These are phyloP conservation scores for Drosophila baimaii DNA, from an alignment of 1,140 invertebrate genomes.

Conservation along the genomic window DNA sequence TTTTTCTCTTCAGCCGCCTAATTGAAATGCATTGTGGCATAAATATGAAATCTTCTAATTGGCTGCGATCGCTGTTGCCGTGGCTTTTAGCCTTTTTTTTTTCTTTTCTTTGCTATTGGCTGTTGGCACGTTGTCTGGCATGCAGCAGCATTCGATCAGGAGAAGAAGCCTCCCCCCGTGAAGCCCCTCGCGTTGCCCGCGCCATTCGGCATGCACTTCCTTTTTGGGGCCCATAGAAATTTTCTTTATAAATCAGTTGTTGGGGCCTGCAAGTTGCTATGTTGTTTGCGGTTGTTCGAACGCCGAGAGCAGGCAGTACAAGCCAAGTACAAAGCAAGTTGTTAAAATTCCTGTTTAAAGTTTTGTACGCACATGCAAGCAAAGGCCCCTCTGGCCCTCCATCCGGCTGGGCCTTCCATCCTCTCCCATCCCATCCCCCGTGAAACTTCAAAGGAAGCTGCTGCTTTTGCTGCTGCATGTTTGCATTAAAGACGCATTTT, in stretches of 20 bases:
- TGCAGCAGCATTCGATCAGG: constrained; percentile 63
- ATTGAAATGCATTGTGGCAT: constrained; percentile 71
- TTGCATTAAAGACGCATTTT: constrained; percentile 82
- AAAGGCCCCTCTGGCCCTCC: constrained; percentile 14
- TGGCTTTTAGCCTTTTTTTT: constrained; percentile 2
- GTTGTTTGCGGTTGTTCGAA: constrained; percentile 60
- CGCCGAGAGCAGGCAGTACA: constrained; percentile 63
- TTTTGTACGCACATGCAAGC: constrained; percentile 81
- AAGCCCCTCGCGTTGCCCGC: not conserved
- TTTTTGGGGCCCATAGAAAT: constrained; percentile 82
- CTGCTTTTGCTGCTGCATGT: constrained; percentile 72
- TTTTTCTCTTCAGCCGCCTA: constrained; percentile 23
- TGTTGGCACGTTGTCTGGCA: constrained; percentile 79
- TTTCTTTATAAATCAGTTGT: constrained; percentile 82
- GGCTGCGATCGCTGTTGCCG: constrained; percentile 52
- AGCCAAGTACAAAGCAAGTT: constrained; percentile 81
- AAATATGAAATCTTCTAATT: constrained; percentile 81
- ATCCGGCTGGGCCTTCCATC: constrained; percentile 1
- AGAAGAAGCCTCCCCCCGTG: not conserved
- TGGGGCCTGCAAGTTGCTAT: constrained; percentile 56
- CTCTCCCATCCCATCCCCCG: constrained; percentile 8
- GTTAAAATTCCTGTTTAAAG: constrained; percentile 83
- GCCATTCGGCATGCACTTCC: constrained; percentile 71
- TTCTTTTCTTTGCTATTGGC: not conserved
- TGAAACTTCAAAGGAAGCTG: constrained; percentile 71